Conservation (phyloP, 1,140 invertebrate genomes). For the Diplogasteroides magnus region DNA sequence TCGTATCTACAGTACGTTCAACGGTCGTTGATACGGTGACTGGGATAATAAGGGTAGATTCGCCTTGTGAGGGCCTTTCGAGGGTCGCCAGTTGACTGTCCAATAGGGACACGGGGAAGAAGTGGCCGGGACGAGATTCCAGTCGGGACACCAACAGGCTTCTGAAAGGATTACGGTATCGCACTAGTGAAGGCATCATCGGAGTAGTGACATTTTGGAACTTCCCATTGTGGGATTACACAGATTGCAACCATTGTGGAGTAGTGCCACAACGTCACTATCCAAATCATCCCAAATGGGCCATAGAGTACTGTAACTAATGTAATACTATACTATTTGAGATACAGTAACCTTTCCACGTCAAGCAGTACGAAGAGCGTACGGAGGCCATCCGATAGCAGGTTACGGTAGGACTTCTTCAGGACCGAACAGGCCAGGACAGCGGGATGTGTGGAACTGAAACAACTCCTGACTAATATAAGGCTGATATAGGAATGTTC, state of each 20-base stretch:
- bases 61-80: slow-evolving; percentile 1
- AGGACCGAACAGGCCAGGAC: slow-evolving; percentile 3
- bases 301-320: neutral
- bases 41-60: too few relatives aligned
- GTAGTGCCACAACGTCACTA: too few relatives aligned
- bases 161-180: too few relatives aligned
- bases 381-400: neutral
- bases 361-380: slow-evolving; percentile 4
- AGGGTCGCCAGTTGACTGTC: slow-evolving; percentile 17
- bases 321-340: neutral
- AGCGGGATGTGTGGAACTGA: too few relatives aligned
- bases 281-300: neutral
- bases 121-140: slow-evolving; percentile 15
- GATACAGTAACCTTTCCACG: neutral
- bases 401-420: neutral
- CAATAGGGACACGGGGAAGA: slow-evolving; percentile 14
- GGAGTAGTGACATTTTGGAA: too few relatives aligned
- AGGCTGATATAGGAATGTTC: too few relatives aligned
- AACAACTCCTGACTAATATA: too few relatives aligned
- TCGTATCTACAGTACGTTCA: too few relatives aligned
- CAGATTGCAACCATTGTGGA: too few relatives aligned
- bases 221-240: too few relatives aligned
- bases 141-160: slow-evolving; percentile 5
- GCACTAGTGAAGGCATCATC: too few relatives aligned
- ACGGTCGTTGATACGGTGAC: too few relatives aligned